phyloP scores from a whole-genome alignment of 1,140 invertebrate species.

The Idris sp. region DNA sequence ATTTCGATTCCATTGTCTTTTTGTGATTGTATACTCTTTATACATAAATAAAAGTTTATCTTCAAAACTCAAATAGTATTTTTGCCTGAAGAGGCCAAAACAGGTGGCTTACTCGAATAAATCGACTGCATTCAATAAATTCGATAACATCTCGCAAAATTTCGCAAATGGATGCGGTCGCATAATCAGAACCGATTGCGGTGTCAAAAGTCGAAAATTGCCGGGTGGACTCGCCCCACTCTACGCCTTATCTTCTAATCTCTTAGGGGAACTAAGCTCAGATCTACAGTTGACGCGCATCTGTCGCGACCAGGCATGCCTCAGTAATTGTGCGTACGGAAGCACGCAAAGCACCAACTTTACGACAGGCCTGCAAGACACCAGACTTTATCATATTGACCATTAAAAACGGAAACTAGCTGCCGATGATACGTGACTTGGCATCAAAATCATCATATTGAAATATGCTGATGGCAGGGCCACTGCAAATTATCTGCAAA shows the following conservation, averaged over 20 bases:
- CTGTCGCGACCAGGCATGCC: slow-evolving; percentile 45
- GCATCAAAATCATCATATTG: slow-evolving; percentile 27
- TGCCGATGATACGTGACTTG: slow-evolving; percentile 38
- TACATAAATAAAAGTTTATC: too few relatives aligned
- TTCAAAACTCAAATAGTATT: too few relatives aligned
- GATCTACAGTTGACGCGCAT: slow-evolving; percentile 49
- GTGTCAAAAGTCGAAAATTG: slow-evolving; percentile 61
- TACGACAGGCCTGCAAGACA: slow-evolving; percentile 26
- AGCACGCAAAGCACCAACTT: slow-evolving; percentile 27
- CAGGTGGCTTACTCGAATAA: slow-evolving; percentile 14
- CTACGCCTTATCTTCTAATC: slow-evolving; percentile 52
- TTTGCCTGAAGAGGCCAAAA: too few relatives aligned
- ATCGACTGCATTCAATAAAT: slow-evolving; percentile 28
- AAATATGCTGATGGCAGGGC: slow-evolving; percentile 23
- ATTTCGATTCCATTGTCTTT: too few relatives aligned
- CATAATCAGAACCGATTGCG: slow-evolving; percentile 18
- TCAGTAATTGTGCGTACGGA: slow-evolving; percentile 38
- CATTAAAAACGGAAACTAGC: slow-evolving; percentile 21
- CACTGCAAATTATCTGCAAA: too few relatives aligned
- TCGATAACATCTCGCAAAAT: slow-evolving; percentile 49
- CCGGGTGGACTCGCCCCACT: slow-evolving; percentile 24
- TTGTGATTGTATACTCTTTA: too few relatives aligned
- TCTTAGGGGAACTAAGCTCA: slow-evolving; percentile 18
- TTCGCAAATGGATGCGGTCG: slow-evolving; percentile 48
- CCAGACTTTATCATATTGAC: slow-evolving; percentile 14